Evolutionary conservation across 35 echinoderm and acorn worm genomes (phyloP).

Genomic region (Heliocidaris erythrogramma): DNA sequence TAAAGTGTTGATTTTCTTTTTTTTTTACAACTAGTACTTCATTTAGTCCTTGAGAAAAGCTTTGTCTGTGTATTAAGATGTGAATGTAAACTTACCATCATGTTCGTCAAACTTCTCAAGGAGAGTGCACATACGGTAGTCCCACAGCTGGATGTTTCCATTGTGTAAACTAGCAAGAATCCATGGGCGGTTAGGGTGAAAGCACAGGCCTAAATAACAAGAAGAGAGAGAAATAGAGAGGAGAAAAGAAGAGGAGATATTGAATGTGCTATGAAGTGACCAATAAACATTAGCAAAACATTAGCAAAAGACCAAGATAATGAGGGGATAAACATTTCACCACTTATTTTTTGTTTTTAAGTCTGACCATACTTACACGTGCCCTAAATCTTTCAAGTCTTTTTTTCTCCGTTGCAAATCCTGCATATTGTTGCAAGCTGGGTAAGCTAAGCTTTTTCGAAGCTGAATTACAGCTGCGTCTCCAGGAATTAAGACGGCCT

Average conservation of each 20-base stretch:
- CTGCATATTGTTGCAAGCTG: too few species aligned
- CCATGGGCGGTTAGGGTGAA: constrained; percentile 97
- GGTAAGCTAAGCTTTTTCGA: too few species aligned
- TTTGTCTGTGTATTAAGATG: too few species aligned
- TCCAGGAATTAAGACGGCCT: too few species aligned
- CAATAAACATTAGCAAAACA: background rate
- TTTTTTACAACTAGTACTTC: too few species aligned
- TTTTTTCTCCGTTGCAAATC: background rate
- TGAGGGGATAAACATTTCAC: background rate
- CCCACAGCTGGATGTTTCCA: constrained; percentile 95
- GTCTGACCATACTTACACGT: background rate
- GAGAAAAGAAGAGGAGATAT: background rate
- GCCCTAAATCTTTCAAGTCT: background rate
- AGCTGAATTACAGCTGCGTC: too few species aligned
- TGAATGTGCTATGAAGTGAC: background rate
- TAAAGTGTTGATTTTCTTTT: too few species aligned
- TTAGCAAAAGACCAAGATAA: background rate
- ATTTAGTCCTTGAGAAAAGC: too few species aligned
- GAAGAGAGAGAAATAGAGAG: background rate
- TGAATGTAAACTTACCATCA: constrained; percentile 69
- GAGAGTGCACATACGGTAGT: constrained; percentile 98
- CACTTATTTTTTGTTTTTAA: background rate
- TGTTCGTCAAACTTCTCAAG: constrained; percentile 99
- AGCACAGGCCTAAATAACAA: constrained; percentile 79
- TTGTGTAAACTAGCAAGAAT: constrained; percentile 95